Percentiles rank a stretch among this genome's conserved stretches.
phyloP scores from a whole-genome alignment of 2,888 invertebrate genomes.

The Megastigmus dorsalis region DNA sequence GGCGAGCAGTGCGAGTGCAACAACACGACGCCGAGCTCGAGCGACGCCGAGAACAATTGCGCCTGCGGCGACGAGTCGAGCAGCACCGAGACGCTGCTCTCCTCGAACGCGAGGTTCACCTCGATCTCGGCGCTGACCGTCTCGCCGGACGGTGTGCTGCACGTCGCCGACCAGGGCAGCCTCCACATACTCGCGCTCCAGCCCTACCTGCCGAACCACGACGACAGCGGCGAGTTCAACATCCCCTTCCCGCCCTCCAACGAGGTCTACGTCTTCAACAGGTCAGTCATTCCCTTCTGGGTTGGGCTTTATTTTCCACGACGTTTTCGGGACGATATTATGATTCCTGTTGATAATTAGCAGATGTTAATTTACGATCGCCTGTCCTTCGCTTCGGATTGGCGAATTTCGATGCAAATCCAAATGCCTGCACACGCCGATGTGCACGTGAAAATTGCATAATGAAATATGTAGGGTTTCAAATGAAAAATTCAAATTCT shows the following conservation, averaged over 20 bases:
- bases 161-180: slow-evolving; percentile 96
- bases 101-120: slow-evolving; percentile 92
- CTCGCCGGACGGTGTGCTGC: slow-evolving; percentile 95
- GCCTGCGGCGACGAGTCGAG: slow-evolving; percentile 81
- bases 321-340: no score
- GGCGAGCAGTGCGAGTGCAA: slow-evolving; percentile 66
- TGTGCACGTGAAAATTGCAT: no score
- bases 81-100: slow-evolving; percentile 89
- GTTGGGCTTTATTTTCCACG: no score
- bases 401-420: no score
- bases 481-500: no score
- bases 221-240: slow-evolving; percentile 92
- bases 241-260: slow-evolving; percentile 95
- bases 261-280: slow-evolving; percentile 94
- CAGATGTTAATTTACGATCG: no score
- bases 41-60: slow-evolving; percentile 75
- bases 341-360: no score
- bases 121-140: slow-evolving; percentile 93
- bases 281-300: slow-evolving; percentile 72
- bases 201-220: slow-evolving; percentile 90
- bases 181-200: slow-evolving; percentile 89
- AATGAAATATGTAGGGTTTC: no score
- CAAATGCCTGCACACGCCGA: no score
- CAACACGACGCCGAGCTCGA: slow-evolving; percentile 67
- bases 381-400: no score